These are phyloP conservation scores for Halcyon senegalensis DNA, from an alignment of 2,113 vertebrate genomes.

Conservation along the genomic window DNA sequence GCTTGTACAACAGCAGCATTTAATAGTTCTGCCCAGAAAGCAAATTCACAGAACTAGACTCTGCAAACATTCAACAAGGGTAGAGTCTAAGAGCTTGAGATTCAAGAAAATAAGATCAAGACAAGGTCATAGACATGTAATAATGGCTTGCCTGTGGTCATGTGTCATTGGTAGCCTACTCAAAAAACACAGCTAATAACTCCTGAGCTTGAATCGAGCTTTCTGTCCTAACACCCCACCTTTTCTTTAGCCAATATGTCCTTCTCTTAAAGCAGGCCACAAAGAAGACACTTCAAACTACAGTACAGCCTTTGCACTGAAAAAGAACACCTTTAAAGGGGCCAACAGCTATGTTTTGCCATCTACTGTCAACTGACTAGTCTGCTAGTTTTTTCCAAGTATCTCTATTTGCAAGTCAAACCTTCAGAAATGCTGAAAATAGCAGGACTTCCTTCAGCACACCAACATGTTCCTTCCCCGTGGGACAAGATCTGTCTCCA, in stretches of 20 bases:
- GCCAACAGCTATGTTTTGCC: not conserved
- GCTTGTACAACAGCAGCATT: not conserved
- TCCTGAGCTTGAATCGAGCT: not conserved
- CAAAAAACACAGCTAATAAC: not conserved
- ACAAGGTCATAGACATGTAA: not conserved
- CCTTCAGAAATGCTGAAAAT: not conserved
- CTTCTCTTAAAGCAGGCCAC: not conserved
- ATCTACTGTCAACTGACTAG: not conserved
- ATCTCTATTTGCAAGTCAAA: constrained; percentile 12
- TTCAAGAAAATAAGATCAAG: not conserved
- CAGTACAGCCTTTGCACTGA: not conserved
- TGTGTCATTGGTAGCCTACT: not conserved
- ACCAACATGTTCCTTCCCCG: not conserved
- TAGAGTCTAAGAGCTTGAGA: not conserved
- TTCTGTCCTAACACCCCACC: not conserved
- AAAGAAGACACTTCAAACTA: not conserved
- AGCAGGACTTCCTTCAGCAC: not conserved
- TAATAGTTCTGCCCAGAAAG: not conserved
- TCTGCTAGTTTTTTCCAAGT: not conserved
- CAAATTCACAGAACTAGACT: not conserved
- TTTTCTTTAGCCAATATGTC: not conserved
- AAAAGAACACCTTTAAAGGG: not conserved
- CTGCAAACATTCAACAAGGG: not conserved
- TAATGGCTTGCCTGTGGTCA: not conserved
- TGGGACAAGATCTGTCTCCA: not conserved